phyloP scores from a whole-genome alignment of 2,113 vertebrate genomes.

The Spea bombifrons region DNA sequence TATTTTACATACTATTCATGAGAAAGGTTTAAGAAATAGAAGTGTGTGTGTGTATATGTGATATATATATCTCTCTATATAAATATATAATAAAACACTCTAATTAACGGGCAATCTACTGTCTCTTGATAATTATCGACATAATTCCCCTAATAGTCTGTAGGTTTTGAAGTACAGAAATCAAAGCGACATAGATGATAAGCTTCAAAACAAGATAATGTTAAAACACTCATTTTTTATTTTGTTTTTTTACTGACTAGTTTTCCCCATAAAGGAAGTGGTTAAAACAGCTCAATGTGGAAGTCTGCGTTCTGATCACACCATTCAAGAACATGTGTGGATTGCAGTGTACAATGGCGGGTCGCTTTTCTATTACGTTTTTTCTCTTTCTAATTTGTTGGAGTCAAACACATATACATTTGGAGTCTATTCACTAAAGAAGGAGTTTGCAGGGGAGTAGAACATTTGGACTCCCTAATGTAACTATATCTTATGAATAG shows the following conservation, averaged over 20 bases:
- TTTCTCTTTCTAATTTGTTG: no score
- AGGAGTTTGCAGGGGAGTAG: no score
- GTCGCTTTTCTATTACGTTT: background rate
- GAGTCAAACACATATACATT: no score
- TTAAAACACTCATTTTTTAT: background rate
- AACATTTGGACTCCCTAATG: no score
- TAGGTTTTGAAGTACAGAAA: background rate
- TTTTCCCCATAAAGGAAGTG: constrained; percentile 18
- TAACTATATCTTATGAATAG: no score
- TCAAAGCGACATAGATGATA: background rate
- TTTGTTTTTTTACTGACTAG: background rate
- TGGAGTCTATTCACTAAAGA: no score
- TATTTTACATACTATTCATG: constrained; percentile 45
- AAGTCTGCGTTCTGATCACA: constrained; percentile 1
- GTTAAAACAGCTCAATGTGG: background rate
- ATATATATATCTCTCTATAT: background rate
- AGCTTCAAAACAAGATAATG: background rate
- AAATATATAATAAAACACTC: background rate
- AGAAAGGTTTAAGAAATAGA: constrained; percentile 1
- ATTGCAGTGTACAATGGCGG: background rate
- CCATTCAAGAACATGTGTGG: no score
- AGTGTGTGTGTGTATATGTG: no score
- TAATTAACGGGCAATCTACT: background rate
- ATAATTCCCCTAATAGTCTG: background rate
- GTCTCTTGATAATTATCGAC: background rate